phyloP scores from a whole-genome alignment of 2,888 invertebrate genomes.

The Carcina quercana region DNA sequence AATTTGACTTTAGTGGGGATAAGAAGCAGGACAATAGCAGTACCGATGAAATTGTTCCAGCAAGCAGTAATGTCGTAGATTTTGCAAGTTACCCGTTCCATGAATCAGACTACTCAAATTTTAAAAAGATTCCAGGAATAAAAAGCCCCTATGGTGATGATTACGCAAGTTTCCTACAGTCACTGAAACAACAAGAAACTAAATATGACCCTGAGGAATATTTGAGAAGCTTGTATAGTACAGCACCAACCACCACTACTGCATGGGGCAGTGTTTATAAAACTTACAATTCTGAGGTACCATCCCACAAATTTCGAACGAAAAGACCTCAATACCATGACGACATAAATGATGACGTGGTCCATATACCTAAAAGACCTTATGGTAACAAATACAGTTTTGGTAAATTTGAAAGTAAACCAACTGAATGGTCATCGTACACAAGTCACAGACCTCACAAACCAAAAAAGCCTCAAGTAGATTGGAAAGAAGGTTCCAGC shows the following conservation, averaged over 20 bases:
- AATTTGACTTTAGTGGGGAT: constrained; percentile 36
- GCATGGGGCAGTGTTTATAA: constrained; percentile 56
- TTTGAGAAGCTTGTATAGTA: constrained; percentile 39
- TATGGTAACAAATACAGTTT: constrained; percentile 27
- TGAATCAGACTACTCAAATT: constrained; percentile 37
- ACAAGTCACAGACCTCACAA: constrained; percentile 36
- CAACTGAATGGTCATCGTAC: constrained; percentile 34
- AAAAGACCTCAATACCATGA: constrained; percentile 36
- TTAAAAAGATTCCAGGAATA: constrained; percentile 40
- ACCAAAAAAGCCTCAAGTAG: constrained; percentile 32
- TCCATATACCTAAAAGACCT: constrained; percentile 53
- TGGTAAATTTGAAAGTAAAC: constrained; percentile 37
- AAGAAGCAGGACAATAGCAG: constrained; percentile 26
- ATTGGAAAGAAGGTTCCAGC: constrained; percentile 46
- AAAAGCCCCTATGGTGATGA: constrained; percentile 39
- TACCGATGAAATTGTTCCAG: constrained; percentile 47
- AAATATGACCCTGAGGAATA: constrained; percentile 42
- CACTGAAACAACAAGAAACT: constrained; percentile 26
- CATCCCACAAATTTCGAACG: constrained; percentile 35
- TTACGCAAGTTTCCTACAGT: constrained; percentile 23
- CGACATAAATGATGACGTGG: constrained; percentile 39
- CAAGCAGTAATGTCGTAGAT: constrained; percentile 49
- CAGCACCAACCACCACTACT: constrained; percentile 35
- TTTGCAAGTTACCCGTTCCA: constrained; percentile 40
- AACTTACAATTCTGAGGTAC: constrained; percentile 36